A percentile compares a stretch with the other conserved stretches of the same genome.
Conservation (phyloP, 2,113 vertebrate species). For the Ailurus styani region DNA sequence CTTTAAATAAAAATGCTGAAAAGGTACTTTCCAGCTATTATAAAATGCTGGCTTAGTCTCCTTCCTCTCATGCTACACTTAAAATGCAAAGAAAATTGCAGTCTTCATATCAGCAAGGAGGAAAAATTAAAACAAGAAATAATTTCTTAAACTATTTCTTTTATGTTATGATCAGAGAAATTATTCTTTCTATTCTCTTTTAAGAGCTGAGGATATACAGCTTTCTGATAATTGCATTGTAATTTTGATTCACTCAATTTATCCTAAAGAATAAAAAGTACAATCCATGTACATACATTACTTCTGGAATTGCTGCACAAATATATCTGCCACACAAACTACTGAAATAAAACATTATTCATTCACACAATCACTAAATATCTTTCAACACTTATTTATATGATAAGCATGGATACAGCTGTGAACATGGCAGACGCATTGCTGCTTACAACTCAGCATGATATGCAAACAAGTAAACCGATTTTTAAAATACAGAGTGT, state of each 20-base stretch:
- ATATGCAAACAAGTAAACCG: neutral
- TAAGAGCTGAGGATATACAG: neutral
- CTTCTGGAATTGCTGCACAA: conserved; percentile 1
- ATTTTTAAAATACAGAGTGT: neutral
- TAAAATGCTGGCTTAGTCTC: conserved; percentile 8
- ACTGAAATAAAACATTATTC: neutral
- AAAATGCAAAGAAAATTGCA: conserved; percentile 34
- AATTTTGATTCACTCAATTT: conserved; percentile 15
- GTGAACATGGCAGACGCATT: neutral
- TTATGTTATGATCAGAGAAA: conserved; percentile 40
- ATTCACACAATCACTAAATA: conserved; percentile 23
- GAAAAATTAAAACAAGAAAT: conserved; percentile 35
- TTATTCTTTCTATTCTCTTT: neutral
- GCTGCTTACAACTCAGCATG: neutral
- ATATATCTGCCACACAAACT: neutral
- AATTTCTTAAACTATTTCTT: conserved; percentile 18
- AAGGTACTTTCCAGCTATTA: conserved; percentile 27
- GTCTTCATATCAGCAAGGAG: neutral
- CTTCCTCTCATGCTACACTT: conserved; percentile 14
- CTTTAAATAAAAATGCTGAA: conserved; percentile 28
- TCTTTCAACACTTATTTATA: neutral
- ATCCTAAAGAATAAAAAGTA: conserved; percentile 11
- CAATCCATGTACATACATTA: neutral
- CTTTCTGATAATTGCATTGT: neutral
- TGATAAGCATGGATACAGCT: neutral